Evolutionary conservation across 2,888 invertebrate species (phyloP), one percentile per base, ranked within the genome.

Genomic region (Syrphus vitripennis): DNA sequence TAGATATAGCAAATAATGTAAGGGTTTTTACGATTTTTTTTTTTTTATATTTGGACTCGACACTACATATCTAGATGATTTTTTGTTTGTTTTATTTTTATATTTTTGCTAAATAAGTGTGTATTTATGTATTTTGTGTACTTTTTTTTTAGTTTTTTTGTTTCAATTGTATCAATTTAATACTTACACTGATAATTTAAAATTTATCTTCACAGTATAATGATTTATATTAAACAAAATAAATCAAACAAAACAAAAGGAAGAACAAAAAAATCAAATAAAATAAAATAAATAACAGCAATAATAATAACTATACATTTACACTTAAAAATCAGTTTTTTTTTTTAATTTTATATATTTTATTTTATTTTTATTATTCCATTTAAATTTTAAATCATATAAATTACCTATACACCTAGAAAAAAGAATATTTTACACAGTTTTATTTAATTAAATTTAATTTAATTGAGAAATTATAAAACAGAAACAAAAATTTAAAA

Each of bases 261-360:
- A 61, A 19, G 37, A 48, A 40, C 21, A 72, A 61, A 37, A 48
- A 53, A 75, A 83, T 65, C 26, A 82, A 77, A 63, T 79, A 67
- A 76, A 75, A 83, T 79, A 59, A 75, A 80, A 80, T 87, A 83
- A 87, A 87, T 87, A 86, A 82, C 82, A 82, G 81, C 79, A 87
- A 83, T 87, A 87, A 83, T 87, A 87, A 82, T 79, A 76, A 69
- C 78, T 87, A 87, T 76, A 87, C 61, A 83, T 80, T 48, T 87
- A 87, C 79, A 79, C 83, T 71, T 83, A 78, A 77, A 86, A 86
- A 84, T 81, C 80, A 83, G 71, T 76, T 78, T 42, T 67, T 65
- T 24, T 70, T 72, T 72, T 34, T 40, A 16, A 29, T 67, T 82
- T 48, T 72, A 40, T 63, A 7, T 34, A 29, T 82, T 37, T 1